Conservation (phyloP, 2,113 vertebrate species). For the Corythoichthys intestinalis region DNA sequence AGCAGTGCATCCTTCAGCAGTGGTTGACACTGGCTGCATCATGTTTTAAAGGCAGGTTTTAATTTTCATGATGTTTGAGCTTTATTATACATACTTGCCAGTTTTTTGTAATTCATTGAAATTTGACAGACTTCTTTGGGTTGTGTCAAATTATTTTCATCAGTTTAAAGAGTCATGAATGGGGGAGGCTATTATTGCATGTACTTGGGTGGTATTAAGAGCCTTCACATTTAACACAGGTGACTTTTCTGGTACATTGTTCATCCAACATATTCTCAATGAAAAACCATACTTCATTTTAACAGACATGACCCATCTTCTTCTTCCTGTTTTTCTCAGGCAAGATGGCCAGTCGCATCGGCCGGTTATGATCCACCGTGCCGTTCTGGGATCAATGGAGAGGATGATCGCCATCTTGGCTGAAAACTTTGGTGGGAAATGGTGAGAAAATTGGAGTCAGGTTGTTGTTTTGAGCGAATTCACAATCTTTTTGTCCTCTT, state of each 20-base stretch:
- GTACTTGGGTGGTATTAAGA: too few relatives aligned
- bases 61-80: too few relatives aligned
- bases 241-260: too few relatives aligned
- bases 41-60: too few relatives aligned
- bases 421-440: slow-evolving; percentile 84
- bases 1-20: too few relatives aligned
- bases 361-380: slow-evolving; percentile 88
- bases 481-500: not conserved
- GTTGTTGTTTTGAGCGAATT: not conserved
- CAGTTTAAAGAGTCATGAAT: too few relatives aligned
- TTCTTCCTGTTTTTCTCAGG: slow-evolving; percentile 44
- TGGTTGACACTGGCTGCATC: too few relatives aligned
- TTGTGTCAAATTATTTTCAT: too few relatives aligned
- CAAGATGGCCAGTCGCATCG: slow-evolving; percentile 59
- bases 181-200: not conserved
- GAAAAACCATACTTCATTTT: not conserved
- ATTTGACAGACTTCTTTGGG: too few relatives aligned
- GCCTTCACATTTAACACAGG: too few relatives aligned
- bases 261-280: not conserved
- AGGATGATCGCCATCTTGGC: slow-evolving; percentile 86
- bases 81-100: too few relatives aligned
- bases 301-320: not conserved
- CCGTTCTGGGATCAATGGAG: slow-evolving; percentile 87
- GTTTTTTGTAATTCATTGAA: too few relatives aligned
- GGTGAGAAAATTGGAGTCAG: slow-evolving; percentile 66